phyloP scores from a whole-genome alignment of 2,113 vertebrate species.

The Taurulus bubalis region DNA sequence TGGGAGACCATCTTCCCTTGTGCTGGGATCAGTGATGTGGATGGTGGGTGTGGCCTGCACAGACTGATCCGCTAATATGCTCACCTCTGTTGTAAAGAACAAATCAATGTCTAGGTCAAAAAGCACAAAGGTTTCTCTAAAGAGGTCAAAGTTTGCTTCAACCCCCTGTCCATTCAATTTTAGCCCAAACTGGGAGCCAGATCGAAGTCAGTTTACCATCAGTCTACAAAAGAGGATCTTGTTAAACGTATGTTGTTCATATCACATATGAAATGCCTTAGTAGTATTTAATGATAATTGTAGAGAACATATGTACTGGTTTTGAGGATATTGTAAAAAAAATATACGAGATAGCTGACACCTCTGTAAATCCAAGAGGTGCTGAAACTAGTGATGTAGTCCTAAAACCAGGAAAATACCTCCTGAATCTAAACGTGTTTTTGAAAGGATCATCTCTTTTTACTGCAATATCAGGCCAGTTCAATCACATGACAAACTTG shows the following conservation, averaged over 20 bases:
- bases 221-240: constrained; percentile 13
- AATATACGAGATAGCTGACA: not conserved
- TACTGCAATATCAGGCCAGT: constrained; percentile 21
- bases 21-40: constrained; percentile 28
- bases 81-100: constrained; percentile 82
- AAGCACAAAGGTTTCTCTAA: constrained; percentile 86
- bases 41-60: constrained; percentile 50
- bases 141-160: constrained; percentile 84
- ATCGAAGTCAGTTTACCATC: constrained; percentile 57
- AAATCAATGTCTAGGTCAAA: constrained; percentile 88
- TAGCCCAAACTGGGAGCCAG: constrained; percentile 58
- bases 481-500: constrained; percentile 61
- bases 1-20: constrained; percentile 33
- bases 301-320: not conserved
- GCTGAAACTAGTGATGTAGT: constrained; percentile 1
- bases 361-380: not conserved
- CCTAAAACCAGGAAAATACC: constrained; percentile 1
- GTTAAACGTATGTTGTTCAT: constrained; percentile 9
- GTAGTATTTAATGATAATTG: not conserved
- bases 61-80: constrained; percentile 65
- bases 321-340: not conserved
- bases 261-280: not conserved
- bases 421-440: constrained; percentile 30
- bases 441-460: constrained; percentile 9
- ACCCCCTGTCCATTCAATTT: constrained; percentile 80